Conservation (phyloP, 2,888 invertebrate genomes). For the Hypselothyrea guttata region DNA sequence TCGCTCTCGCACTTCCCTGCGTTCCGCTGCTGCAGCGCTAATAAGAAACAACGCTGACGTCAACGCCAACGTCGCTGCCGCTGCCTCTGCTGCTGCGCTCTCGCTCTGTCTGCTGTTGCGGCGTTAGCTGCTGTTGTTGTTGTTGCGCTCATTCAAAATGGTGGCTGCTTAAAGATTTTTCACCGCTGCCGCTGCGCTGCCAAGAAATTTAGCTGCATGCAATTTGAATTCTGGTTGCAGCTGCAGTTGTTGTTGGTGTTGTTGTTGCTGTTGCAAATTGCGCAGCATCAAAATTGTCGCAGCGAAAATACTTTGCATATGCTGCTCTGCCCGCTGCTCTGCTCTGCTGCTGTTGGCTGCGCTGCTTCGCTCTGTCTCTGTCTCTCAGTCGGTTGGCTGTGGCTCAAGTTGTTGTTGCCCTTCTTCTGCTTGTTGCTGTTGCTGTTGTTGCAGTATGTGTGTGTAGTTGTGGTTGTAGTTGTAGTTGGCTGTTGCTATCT, state of each 20-base stretch:
- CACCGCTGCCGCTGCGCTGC: constrained; percentile 54
- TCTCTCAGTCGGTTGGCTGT: constrained; percentile 53
- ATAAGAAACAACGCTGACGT: constrained; percentile 57
- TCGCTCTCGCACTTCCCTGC: constrained; percentile 11
- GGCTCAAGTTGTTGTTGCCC: constrained; percentile 41
- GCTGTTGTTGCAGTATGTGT: too few relatives aligned
- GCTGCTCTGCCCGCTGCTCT: constrained; percentile 41
- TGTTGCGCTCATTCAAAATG: constrained; percentile 74
- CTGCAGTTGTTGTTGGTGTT: constrained; percentile 38
- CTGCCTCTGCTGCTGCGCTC: constrained; percentile 49
- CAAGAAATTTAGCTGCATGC: constrained; percentile 52
- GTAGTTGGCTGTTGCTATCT: constrained; percentile 46
- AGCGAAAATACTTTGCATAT: constrained; percentile 43
- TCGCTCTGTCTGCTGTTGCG: constrained; percentile 43
- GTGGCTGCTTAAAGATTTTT: constrained; percentile 62
- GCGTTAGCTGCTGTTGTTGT: constrained; percentile 38
- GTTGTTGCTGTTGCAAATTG: constrained; percentile 46
- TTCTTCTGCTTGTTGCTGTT: too few relatives aligned
- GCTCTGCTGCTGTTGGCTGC: constrained; percentile 38
- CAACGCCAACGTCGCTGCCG: constrained; percentile 53
- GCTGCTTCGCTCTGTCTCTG: constrained; percentile 27
- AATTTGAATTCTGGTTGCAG: constrained; percentile 50
- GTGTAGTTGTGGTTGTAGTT: constrained; percentile 11
- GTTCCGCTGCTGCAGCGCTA: constrained; percentile 37
- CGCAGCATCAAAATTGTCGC: constrained; percentile 45